Conservation (phyloP, 2,797 vertebrate genomes). For the Acanthurus tractus region DNA sequence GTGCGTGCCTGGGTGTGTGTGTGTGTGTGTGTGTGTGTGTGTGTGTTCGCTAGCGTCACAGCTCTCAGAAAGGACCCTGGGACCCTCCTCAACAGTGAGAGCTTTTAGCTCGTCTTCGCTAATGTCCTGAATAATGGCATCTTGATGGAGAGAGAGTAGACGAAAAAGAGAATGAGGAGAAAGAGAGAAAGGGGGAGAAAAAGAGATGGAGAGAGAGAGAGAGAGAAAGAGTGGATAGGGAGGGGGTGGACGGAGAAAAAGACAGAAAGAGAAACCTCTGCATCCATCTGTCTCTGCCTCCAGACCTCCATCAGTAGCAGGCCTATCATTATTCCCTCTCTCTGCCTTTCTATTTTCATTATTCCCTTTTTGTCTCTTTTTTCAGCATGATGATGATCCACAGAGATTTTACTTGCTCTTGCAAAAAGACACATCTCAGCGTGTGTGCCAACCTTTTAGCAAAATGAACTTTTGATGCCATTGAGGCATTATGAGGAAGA, state of each 20-base stretch:
- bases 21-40: slow-evolving; percentile 38
- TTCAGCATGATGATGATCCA: slow-evolving; percentile 53
- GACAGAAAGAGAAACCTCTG: slow-evolving; percentile 75
- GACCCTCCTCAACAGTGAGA: slow-evolving; percentile 86
- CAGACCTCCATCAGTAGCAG: slow-evolving; percentile 68
- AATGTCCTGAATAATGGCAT: slow-evolving; percentile 90
- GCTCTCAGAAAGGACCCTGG: slow-evolving; percentile 80
- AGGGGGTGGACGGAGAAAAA: slow-evolving; percentile 27
- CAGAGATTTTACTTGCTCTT: slow-evolving; percentile 49
- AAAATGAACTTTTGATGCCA: slow-evolving; percentile 54
- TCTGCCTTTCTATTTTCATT: slow-evolving; percentile 73
- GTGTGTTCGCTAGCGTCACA: slow-evolving; percentile 30
- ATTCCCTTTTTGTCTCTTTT: slow-evolving; percentile 67
- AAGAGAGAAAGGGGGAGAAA: slow-evolving; percentile 27
- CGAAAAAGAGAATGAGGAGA: slow-evolving; percentile 38
- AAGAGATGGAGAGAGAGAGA: slow-evolving; percentile 47
- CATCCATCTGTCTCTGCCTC: slow-evolving; percentile 75
- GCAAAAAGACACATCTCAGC: slow-evolving; percentile 40
- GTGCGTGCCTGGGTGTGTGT: slow-evolving; percentile 24
- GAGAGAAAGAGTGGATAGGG: slow-evolving; percentile 14
- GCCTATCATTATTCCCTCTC: slow-evolving; percentile 74
- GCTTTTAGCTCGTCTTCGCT: slow-evolving; percentile 89
- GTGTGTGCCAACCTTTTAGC: slow-evolving; percentile 50
- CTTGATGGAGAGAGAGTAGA: slow-evolving; percentile 79
- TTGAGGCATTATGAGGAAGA: slow-evolving; percentile 37